Evolutionary conservation across 1,140 invertebrate species (phyloP).

Genomic region (Nebria ingens): DNA sequence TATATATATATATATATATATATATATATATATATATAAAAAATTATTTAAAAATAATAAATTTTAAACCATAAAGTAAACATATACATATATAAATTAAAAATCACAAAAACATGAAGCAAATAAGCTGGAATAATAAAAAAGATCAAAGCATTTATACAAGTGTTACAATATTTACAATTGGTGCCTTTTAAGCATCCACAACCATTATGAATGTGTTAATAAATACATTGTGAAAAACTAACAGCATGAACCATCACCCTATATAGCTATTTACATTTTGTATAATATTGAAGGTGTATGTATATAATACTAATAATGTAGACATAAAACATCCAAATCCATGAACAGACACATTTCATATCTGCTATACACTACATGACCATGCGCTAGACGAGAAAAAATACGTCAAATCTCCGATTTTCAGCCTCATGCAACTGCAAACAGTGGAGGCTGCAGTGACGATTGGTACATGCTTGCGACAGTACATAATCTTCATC

Average conservation of each 20-base stretch:
- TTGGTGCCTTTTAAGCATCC: neutral
- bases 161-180: neutral
- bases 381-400: neutral
- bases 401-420: neutral
- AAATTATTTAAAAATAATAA: too few relatives aligned
- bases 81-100: neutral
- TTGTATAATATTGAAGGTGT: neutral
- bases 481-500: conserved; percentile 4
- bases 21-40: too few relatives aligned
- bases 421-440: conserved; percentile 17
- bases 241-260: neutral
- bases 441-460: conserved; percentile 22
- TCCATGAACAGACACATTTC: neutral
- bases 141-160: neutral
- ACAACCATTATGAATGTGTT: neutral
- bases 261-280: neutral
- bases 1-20: too few relatives aligned
- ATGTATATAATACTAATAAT: neutral
- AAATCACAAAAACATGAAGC: neutral
- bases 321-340: neutral
- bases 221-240: neutral
- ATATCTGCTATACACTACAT: neutral
- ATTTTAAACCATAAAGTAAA: too few relatives aligned
- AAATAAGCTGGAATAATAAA: neutral
- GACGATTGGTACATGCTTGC: conserved; percentile 1